These are phyloP conservation scores for Oreochromis mossambicus DNA, from an alignment of 2,797 vertebrate genomes.

Conservation along the genomic window DNA sequence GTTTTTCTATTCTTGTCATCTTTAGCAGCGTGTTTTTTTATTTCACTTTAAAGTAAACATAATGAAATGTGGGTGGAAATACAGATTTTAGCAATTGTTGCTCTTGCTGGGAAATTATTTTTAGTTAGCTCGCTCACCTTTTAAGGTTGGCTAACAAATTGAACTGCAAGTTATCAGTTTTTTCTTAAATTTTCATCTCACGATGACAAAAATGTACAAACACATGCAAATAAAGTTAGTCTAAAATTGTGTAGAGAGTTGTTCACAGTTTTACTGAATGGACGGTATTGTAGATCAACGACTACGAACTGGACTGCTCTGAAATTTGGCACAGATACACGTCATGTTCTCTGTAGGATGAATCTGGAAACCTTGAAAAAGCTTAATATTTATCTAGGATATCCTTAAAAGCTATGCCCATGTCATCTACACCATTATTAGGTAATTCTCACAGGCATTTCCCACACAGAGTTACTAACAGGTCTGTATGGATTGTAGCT, in stretches of 20 bases:
- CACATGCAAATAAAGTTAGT: background rate
- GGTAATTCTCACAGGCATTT: background rate
- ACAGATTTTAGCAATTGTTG: background rate
- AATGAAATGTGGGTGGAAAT: background rate
- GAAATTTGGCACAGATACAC: background rate
- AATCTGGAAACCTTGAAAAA: background rate
- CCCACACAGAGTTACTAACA: background rate
- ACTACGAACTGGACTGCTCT: background rate
- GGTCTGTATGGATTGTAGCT: background rate
- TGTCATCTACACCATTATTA: background rate
- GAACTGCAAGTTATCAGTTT: background rate
- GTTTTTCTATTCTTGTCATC: background rate
- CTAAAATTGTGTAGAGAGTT: background rate
- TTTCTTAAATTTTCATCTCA: background rate
- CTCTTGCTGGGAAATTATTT: background rate
- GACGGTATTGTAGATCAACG: background rate
- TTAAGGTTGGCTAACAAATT: background rate
- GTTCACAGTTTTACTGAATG: background rate
- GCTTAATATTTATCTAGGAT: background rate
- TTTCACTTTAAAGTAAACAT: background rate
- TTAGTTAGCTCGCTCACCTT: background rate
- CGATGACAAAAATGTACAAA: background rate
- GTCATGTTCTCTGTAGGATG: background rate
- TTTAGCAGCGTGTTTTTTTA: background rate
- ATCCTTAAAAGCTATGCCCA: background rate